Percentiles rank a stretch among this genome's conserved stretches.
These are phyloP conservation scores for Brenthis daphne DNA, from an alignment of 2,888 invertebrate genomes.

Conservation along the genomic window DNA sequence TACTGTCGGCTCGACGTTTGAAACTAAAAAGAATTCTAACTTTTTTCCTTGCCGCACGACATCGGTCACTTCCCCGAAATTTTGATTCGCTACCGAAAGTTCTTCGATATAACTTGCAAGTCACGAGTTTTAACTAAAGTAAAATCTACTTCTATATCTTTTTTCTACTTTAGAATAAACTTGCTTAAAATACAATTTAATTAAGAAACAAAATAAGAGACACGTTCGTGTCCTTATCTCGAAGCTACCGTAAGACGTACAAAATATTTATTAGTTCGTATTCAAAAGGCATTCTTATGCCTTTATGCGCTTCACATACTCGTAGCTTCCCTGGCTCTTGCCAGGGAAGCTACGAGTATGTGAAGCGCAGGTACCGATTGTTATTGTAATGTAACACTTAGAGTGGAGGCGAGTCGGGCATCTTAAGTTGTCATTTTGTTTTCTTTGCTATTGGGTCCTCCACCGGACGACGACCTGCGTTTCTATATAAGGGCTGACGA, in stretches of 20 bases:
- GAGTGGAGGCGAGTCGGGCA: constrained; percentile 61
- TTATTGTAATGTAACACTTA: constrained; percentile 75
- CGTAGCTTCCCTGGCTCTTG: no score
- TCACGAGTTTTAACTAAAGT: constrained; percentile 35
- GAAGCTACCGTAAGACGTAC: constrained; percentile 19
- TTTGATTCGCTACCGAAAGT: constrained; percentile 26
- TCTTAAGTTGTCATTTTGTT: constrained; percentile 77
- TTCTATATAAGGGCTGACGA: constrained; percentile 57
- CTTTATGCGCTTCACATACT: no score
- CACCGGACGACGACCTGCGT: constrained; percentile 66
- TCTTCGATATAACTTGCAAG: constrained; percentile 28
- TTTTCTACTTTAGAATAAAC: constrained; percentile 29
- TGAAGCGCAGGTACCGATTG: constrained; percentile 49
- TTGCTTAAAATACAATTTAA: constrained; percentile 53
- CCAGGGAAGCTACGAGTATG: constrained; percentile 29
- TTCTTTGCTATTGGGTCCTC: constrained; percentile 71
- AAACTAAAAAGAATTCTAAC: constrained; percentile 43
- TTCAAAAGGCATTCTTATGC: constrained; percentile 48
- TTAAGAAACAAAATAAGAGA: constrained; percentile 59
- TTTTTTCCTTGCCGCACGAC: constrained; percentile 52
- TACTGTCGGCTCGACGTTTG: constrained; percentile 40
- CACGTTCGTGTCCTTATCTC: constrained; percentile 35
- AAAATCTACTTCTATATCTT: constrained; percentile 14
- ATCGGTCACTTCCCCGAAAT: constrained; percentile 41
- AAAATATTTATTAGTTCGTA: constrained; percentile 45